Base-by-base conservation (phyloP, 2,113 vertebrate genomes). In the Typhlomys cinereus region DNA sequence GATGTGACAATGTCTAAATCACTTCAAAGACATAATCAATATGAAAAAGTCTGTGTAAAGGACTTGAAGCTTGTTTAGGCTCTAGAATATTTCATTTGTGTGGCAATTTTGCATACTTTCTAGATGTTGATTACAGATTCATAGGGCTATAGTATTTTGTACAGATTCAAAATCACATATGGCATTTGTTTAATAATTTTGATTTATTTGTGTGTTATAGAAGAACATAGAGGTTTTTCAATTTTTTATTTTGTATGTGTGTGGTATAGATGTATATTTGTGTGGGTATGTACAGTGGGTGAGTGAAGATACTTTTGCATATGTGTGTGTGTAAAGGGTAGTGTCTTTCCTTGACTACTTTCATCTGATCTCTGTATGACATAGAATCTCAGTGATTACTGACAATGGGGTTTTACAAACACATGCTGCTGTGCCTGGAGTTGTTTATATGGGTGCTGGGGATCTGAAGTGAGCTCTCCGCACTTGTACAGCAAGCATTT, bases 31-130 rank as follows among this genome's bases (percentile, higher is more conserved):
- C 3, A n/a, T 20, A 79, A 92, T 92, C 48, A 89, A 59, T 81
- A 92, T 61, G 11, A 20, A 92, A 96, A 13, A 89, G 44, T 70
- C 50, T 88, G 17, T 34, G 41, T 34, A 61, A 89, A 92, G 59
- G 50, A 31, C 44, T 46, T 88, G 44, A 82, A 88, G 85, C 29
- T 80, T 31, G 3, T 85, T 94, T 59, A 92, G 36, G 61, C 90
- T 85, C 52, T 48, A 67, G 67, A 82, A 93, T 13, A 96, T 88
- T 95, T 92, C 70, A 93, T 81, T 91, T 41, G 67, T 93, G n/a
- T 78, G 46, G 57, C 90, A 90, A 92, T 67, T 78, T 59, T 87
- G 67, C 62, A 52, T 76, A 73, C 91, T 80, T 86, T 81, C 88
- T 20, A 93, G 54, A 88, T 85, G 76, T 54, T 95, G 25, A 95